Percentiles rank a stretch among this genome's conserved stretches.
phyloP scores from a whole-genome alignment of 2,797 vertebrate species.

The Phoxinus dragarum region DNA sequence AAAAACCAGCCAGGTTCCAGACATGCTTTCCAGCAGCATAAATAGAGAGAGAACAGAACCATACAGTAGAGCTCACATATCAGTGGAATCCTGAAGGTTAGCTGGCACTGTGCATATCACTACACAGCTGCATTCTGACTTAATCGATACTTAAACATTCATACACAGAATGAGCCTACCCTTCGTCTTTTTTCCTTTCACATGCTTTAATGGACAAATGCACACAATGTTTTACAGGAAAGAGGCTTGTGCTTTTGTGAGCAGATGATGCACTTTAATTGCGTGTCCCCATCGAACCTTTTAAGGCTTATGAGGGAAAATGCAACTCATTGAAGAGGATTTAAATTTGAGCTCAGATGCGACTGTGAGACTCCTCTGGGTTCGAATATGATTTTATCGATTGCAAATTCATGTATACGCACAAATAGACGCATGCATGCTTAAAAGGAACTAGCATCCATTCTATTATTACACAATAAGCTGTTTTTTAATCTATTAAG shows the following conservation, averaged over 20 bases:
- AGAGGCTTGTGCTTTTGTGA: slow-evolving; percentile 11
- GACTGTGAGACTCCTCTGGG: not conserved
- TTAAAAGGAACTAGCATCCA: not conserved
- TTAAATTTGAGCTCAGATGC: slow-evolving; percentile 23
- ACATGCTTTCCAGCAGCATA: not conserved
- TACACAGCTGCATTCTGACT: slow-evolving; percentile 9
- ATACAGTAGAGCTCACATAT: slow-evolving; percentile 3
- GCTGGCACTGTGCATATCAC: not conserved
- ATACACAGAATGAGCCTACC: not conserved
- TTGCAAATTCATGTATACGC: not conserved
- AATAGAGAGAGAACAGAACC: not conserved
- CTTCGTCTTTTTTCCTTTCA: not conserved
- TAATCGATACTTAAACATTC: slow-evolving; percentile 5
- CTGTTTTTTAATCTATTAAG: slow-evolving; percentile 17
- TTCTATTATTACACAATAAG: slow-evolving; percentile 2
- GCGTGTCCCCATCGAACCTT: not conserved
- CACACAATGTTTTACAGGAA: slow-evolving; percentile 1
- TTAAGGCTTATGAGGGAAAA: slow-evolving; percentile 1
- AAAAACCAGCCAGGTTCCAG: not conserved
- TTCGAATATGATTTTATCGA: not conserved
- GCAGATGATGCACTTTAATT: slow-evolving; percentile 32
- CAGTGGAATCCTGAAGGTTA: slow-evolving; percentile 24
- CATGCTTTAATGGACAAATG: slow-evolving; percentile 6
- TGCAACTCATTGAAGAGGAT: not conserved
- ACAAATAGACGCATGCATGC: not conserved